A percentile compares a stretch with the other conserved stretches of the same genome.
These are phyloP conservation scores for Ptilodon capucinus DNA, from an alignment of 2,888 invertebrate genomes.

Conservation along the genomic window DNA sequence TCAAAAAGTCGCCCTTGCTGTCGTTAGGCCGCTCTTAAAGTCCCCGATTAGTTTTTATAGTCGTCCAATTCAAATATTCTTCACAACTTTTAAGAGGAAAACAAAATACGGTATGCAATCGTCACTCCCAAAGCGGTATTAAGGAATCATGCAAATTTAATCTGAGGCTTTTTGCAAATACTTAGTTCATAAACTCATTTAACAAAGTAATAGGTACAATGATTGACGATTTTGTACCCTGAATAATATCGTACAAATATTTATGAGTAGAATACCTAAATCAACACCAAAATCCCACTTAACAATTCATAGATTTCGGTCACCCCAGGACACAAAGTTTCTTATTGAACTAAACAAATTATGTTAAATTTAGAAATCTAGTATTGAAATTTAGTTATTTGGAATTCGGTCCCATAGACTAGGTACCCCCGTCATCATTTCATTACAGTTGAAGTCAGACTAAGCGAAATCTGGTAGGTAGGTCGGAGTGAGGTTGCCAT, in stretches of 20 bases:
- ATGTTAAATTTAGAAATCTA: constrained; percentile 24
- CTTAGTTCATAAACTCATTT: background rate
- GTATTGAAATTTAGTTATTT: constrained; percentile 39
- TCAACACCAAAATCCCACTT: constrained; percentile 6
- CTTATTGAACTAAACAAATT: constrained; percentile 25
- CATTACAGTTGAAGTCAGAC: constrained; percentile 42
- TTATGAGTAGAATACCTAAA: constrained; percentile 5
- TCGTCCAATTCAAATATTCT: constrained; percentile 44
- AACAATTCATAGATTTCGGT: constrained; percentile 15
- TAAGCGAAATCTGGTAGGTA: constrained; percentile 37
- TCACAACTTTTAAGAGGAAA: constrained; percentile 39
- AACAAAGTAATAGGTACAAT: background rate
- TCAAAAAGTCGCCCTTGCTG: constrained; percentile 56
- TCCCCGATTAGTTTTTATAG: constrained; percentile 68
- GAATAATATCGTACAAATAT: constrained; percentile 4
- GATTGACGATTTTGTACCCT: background rate
- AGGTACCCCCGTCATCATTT: constrained; percentile 49
- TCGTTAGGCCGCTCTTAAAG: constrained; percentile 59
- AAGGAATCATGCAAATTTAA: constrained; percentile 20
- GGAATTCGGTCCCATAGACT: constrained; percentile 21
- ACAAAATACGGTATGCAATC: constrained; percentile 33
- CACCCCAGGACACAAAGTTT: constrained; percentile 13
- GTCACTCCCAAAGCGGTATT: constrained; percentile 25
- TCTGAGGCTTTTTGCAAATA: background rate
- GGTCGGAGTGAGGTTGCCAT: constrained; percentile 19